These are phyloP conservation scores for Gadopsis marmoratus DNA, from an alignment of 2,797 vertebrate species.

Conservation along the genomic window DNA sequence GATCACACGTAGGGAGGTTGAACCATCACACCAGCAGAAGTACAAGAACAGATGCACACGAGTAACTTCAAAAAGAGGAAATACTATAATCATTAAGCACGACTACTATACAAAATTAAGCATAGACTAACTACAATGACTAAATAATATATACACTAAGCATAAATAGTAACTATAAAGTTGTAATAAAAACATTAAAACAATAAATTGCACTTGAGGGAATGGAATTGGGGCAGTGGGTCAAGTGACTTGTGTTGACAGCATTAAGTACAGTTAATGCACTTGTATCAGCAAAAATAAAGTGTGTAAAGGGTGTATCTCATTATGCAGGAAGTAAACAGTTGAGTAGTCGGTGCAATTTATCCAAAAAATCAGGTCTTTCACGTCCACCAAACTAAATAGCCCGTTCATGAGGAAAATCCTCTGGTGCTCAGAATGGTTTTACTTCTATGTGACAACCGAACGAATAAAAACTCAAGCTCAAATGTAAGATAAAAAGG, in stretches of 20 bases:
- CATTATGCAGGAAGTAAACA: neutral
- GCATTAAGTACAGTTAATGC: neutral
- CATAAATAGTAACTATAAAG: neutral
- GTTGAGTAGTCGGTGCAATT: neutral
- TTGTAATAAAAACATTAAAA: neutral
- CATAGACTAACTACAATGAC: neutral
- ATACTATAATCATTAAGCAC: neutral
- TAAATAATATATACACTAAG: neutral
- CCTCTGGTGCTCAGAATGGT: neutral
- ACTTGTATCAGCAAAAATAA: neutral
- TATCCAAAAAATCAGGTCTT: neutral
- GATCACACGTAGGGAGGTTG: neutral
- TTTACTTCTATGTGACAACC: slow-evolving; percentile 1
- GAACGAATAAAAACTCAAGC: slow-evolving; percentile 16
- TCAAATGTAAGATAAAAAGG: slow-evolving; percentile 32
- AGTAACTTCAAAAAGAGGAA: neutral
- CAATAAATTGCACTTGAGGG: neutral
- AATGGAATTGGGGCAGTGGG: neutral
- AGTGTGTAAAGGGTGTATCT: neutral
- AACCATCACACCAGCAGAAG: neutral
- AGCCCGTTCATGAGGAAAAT: neutral
- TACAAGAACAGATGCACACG: neutral
- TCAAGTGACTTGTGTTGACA: neutral
- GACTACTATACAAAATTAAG: neutral
- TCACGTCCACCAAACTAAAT: neutral